phyloP scores from a whole-genome alignment of 2,888 invertebrate genomes.

The Ophion slaviceki region DNA sequence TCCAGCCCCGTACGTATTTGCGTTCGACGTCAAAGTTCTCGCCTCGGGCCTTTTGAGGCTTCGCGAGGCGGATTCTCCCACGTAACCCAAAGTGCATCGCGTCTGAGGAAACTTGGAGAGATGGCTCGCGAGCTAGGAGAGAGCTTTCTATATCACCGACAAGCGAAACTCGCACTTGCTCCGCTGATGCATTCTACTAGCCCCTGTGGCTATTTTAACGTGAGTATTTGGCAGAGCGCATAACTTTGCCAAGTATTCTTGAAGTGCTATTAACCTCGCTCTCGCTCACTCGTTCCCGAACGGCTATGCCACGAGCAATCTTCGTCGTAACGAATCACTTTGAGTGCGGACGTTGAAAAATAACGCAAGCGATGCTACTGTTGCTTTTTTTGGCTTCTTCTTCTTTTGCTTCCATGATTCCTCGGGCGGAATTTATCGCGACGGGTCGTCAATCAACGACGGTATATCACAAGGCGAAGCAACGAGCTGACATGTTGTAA shows the following conservation, averaged over 20 bases:
- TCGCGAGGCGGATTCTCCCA: conserved; percentile 39
- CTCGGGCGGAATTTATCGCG: background rate
- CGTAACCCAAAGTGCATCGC: conserved; percentile 22
- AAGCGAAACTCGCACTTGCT: conserved; percentile 20
- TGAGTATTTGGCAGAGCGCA: conserved; percentile 77
- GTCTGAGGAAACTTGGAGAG: conserved; percentile 43
- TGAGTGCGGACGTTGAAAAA: conserved; percentile 5
- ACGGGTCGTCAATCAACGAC: conserved; percentile 11
- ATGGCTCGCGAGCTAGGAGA: conserved; percentile 25
- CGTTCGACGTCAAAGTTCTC: conserved; percentile 33
- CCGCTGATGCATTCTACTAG: conserved; percentile 62
- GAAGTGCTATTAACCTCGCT: conserved; percentile 77
- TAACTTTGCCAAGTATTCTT: conserved; percentile 77
- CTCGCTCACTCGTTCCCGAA: conserved; percentile 48
- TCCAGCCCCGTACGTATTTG: conserved; percentile 22
- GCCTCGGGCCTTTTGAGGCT: conserved; percentile 54
- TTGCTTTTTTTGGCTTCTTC: background rate
- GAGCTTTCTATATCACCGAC: conserved; percentile 47
- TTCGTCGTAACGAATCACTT: conserved; percentile 26
- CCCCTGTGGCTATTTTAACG: conserved; percentile 75
- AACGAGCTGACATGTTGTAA: conserved; percentile 7
- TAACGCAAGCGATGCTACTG: background rate
- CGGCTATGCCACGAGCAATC: conserved; percentile 31
- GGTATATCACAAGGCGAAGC: background rate
- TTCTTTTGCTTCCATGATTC: background rate